Percentiles rank a stretch among this genome's conserved stretches.
phyloP scores from a whole-genome alignment of 2,888 invertebrate species.

The Ormyrus nitidulus region DNA sequence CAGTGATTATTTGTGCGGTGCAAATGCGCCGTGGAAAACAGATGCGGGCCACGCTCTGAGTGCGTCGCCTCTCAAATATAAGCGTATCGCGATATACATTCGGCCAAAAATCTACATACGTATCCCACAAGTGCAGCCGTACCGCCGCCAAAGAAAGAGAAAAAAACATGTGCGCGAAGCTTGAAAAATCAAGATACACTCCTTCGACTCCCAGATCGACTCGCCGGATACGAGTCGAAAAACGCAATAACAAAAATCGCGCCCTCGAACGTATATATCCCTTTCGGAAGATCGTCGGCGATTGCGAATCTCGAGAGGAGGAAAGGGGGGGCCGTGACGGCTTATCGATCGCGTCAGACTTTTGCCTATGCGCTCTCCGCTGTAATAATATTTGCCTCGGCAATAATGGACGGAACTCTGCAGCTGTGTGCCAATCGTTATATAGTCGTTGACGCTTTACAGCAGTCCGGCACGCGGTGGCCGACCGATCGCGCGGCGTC shows the following conservation, averaged over 20 bases:
- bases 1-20: slow-evolving; percentile 11
- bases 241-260: background rate
- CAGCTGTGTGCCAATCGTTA: slow-evolving; percentile 47
- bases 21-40: slow-evolving; percentile 26
- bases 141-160: slow-evolving; percentile 5
- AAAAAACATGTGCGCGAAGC: slow-evolving; percentile 7
- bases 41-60: slow-evolving; percentile 10
- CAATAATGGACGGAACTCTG: slow-evolving; percentile 46
- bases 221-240: slow-evolving; percentile 10
- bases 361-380: background rate
- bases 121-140: background rate
- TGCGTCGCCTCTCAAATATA: slow-evolving; percentile 4
- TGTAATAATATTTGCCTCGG: slow-evolving; percentile 53
- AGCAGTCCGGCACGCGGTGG: background rate
- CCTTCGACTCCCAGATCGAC: background rate
- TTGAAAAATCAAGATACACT: slow-evolving; percentile 41
- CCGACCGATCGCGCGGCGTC: background rate
- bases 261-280: background rate
- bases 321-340: background rate
- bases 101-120: background rate
- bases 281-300: background rate
- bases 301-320: slow-evolving; percentile 32
- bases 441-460: no score
- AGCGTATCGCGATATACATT: background rate
- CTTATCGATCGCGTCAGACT: slow-evolving; percentile 7